Base-by-base conservation (phyloP, 2,888 invertebrate species). In the Orthosia gracilis region DNA sequence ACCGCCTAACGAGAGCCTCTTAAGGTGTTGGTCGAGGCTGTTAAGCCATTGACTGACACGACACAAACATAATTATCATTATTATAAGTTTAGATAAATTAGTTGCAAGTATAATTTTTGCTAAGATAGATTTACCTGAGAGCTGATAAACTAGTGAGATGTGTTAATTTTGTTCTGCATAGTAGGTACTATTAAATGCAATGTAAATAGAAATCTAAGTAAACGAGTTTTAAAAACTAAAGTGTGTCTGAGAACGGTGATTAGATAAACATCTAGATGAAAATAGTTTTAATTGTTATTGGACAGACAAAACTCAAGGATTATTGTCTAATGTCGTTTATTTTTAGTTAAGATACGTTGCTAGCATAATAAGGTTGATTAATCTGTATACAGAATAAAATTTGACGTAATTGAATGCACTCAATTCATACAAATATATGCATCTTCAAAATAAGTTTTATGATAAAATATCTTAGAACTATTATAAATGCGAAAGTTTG, bases 261-360 rank as follows among this genome's bases (percentile, higher is more conserved):
- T 66, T 21, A 80, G 66, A 80, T 78, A 26, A 54, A 21, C 50
- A 79, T 77, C 79, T 65, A 66, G 50, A 62, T 62, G n/a, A 57
- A 73, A 79, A 77, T 62, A 62, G 65, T 66, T 62, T 73, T 40
- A 66, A 77, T 77, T 73, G 80, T 77, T 72, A 47, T 47, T 45
- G 9, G 31, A 52, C 40, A 7, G 18, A 54, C 50, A 52, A 63
- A 62, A 79, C 23, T 79, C 64, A 77, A 79, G 73, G 55, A 77
- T 57, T 65, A 50, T 63, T 47, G 31, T 74, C 31, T 59, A 45
- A 31, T 58, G 57, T 76, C 7, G 73, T 61, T 26, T 26, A 63
- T 45, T 75, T 18, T 75, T 18, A 12, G 26, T 9, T 1, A 31
- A 57, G 9, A 73, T 55, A 49, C 15, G 11, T 47, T 40, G 23